phyloP scores from a whole-genome alignment of 2,888 invertebrate species.

The Drosophila ezoana region DNA sequence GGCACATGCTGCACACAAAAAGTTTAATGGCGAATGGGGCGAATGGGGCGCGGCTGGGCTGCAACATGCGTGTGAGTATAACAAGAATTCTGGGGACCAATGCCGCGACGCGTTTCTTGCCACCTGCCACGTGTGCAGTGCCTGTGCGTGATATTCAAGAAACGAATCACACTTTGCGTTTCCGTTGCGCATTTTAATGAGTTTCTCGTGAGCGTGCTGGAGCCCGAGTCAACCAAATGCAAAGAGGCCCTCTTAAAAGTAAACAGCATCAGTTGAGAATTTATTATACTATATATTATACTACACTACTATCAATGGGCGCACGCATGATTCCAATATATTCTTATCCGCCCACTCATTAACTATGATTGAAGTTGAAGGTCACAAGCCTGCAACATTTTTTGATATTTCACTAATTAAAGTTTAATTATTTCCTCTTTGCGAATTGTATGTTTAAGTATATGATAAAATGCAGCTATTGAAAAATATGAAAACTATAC shows the following conservation, averaged over 20 bases:
- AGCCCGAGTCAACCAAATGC: background rate
- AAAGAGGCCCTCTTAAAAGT: background rate
- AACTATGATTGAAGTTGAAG: background rate
- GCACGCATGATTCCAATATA: no score
- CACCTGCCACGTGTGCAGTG: constrained; percentile 14
- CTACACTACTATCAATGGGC: no score
- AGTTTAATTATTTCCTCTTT: no score
- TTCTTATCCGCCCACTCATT: background rate
- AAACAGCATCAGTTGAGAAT: background rate
- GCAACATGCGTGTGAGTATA: constrained; percentile 35
- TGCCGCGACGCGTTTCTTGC: constrained; percentile 10
- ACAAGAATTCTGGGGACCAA: constrained; percentile 17
- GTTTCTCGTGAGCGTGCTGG: constrained; percentile 17
- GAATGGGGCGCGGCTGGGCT: background rate
- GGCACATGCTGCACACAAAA: constrained; percentile 40
- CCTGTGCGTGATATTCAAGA: constrained; percentile 30
- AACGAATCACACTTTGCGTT: constrained; percentile 32
- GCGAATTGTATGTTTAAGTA: no score
- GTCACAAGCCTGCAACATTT: no score
- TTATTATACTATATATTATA: background rate
- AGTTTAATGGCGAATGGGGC: background rate
- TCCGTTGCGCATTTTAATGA: constrained; percentile 59
- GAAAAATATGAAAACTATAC: no score
- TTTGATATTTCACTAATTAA: no score
- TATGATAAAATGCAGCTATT: no score